A percentile compares a stretch with the other conserved stretches of the same genome.
Conservation (phyloP, 2,797 vertebrate species). For the Paguma larvata region DNA sequence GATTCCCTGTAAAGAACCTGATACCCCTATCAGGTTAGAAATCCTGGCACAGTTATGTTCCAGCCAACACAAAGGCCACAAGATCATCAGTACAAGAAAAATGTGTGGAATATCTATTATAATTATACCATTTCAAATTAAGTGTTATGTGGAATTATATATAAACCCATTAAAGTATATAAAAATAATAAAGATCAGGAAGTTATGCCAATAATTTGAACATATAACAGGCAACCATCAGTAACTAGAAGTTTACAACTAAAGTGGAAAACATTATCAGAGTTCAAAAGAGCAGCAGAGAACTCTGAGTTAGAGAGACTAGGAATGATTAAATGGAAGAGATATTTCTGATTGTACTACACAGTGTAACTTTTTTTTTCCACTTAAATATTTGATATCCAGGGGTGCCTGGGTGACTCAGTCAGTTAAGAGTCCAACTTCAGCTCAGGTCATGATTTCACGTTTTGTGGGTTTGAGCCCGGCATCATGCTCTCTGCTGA, state of each 20-base stretch:
- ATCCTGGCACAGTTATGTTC: background rate
- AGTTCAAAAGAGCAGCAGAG: background rate
- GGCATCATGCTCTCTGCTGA: too few relatives aligned
- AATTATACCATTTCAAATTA: background rate
- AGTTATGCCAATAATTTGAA: background rate
- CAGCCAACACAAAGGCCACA: background rate
- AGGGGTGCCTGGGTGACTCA: background rate
- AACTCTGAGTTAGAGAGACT: background rate
- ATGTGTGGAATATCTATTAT: background rate
- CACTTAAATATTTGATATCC: background rate
- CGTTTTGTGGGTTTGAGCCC: too few relatives aligned
- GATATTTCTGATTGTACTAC: background rate
- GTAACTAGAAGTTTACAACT: background rate
- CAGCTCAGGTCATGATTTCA: background rate
- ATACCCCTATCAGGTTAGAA: background rate
- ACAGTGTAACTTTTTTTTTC: background rate
- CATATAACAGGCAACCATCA: background rate
- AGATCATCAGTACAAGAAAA: background rate
- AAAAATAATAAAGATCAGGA: background rate
- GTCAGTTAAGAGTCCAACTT: background rate
- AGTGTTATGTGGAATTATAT: background rate
- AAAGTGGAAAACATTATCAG: background rate
- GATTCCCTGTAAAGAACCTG: background rate
- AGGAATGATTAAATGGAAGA: background rate
- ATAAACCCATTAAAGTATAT: background rate